Percentiles rank a stretch among this genome's conserved stretches.
phyloP scores from a whole-genome alignment of 2,113 vertebrate species.

The Thamnaconus septentrionalis region DNA sequence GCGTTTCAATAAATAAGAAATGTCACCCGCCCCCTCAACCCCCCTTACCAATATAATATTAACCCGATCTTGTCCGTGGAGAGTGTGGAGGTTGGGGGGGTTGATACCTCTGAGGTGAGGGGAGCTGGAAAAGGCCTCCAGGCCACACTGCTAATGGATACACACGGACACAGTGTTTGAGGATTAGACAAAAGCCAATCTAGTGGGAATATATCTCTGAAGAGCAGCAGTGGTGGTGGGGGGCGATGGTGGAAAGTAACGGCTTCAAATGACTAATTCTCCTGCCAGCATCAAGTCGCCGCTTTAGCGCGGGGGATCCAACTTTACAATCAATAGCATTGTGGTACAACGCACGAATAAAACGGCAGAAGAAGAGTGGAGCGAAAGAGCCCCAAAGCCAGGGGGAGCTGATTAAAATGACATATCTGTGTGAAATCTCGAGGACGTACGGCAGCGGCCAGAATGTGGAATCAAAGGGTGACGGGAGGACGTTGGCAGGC shows the following conservation, averaged over 20 bases:
- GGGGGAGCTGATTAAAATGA: slow-evolving; percentile 8
- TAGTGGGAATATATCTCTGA: slow-evolving; percentile 55
- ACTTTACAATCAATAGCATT: neutral
- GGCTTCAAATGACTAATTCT: slow-evolving; percentile 47
- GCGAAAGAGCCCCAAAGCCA: neutral
- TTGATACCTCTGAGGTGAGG: slow-evolving; percentile 27
- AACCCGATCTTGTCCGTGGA: slow-evolving; percentile 78
- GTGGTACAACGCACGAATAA: neutral
- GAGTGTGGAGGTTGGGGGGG: slow-evolving; percentile 41
- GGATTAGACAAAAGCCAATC: slow-evolving; percentile 69
- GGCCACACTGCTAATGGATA: slow-evolving; percentile 66
- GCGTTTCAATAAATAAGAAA: slow-evolving; percentile 89
- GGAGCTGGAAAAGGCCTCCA: slow-evolving; percentile 46
- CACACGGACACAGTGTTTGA: slow-evolving; percentile 75
- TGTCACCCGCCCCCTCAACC: slow-evolving; percentile 66
- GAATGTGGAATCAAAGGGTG: neutral
- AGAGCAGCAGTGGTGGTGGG: slow-evolving; percentile 5
- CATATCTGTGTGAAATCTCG: slow-evolving; percentile 9
- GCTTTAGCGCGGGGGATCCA: slow-evolving; percentile 13
- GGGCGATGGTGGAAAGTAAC: slow-evolving; percentile 19
- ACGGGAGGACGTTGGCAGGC: slow-evolving; percentile 2
- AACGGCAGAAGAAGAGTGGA: too few species aligned
- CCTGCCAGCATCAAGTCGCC: slow-evolving; percentile 35
- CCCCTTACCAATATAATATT: slow-evolving; percentile 80
- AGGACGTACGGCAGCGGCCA: slow-evolving; percentile 3